Percentiles rank a stretch among this genome's conserved stretches.
Conservation (phyloP, 2,113 vertebrate species). For the Nyctibius bracteatus region DNA sequence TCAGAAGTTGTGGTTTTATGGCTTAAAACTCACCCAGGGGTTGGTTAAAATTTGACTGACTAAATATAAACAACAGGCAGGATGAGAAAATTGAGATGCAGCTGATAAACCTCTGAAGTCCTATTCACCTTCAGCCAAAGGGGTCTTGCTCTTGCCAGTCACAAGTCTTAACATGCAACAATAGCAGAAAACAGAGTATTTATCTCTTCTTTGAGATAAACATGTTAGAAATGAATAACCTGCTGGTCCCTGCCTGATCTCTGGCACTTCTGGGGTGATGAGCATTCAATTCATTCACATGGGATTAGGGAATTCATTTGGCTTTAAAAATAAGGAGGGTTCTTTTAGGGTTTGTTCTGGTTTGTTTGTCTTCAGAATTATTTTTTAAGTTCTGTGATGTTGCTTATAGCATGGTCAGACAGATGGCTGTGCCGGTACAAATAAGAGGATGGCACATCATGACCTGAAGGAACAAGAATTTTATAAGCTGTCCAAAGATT, state of each 20-base stretch:
- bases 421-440: not conserved
- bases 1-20: not conserved
- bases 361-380: not conserved
- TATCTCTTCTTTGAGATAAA: not conserved
- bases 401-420: not conserved
- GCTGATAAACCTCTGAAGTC: not conserved
- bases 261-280: not conserved
- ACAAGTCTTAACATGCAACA: not conserved
- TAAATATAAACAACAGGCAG: not conserved
- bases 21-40: not conserved
- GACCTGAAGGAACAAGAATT: not conserved
- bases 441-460: not conserved
- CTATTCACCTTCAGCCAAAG: not conserved
- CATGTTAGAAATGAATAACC: not conserved
- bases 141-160: not conserved
- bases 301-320: not conserved
- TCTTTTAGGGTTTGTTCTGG: not conserved
- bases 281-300: not conserved
- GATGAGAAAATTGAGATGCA: not conserved
- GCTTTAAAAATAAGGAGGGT: not conserved
- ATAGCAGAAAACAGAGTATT: not conserved
- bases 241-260: not conserved
- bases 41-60: not conserved
- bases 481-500: not conserved
- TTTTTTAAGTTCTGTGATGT: not conserved